Evolutionary conservation across 1,140 invertebrate genomes (phyloP).

Genomic region (Solenopsis invicta): DNA sequence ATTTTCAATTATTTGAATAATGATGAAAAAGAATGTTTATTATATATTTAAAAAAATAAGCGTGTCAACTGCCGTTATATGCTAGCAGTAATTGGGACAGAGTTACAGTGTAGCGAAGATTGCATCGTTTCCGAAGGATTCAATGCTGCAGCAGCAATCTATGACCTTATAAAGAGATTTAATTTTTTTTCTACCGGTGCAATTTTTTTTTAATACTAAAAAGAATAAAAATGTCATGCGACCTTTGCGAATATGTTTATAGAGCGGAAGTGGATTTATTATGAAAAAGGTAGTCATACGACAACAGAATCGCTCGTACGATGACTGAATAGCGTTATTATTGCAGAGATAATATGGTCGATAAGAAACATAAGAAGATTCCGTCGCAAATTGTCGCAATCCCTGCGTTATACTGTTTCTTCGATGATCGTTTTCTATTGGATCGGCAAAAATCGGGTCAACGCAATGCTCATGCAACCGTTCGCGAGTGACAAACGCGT

Average conservation of each 20-base stretch:
- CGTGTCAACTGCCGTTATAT: no score
- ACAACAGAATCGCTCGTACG: neutral
- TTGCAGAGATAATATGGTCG: neutral
- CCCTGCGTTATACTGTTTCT: neutral
- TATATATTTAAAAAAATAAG: no score
- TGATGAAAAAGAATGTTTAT: no score
- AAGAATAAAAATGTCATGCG: neutral
- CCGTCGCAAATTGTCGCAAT: constrained; percentile 9
- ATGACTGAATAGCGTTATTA: neutral
- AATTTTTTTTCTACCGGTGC: neutral
- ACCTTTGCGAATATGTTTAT: neutral
- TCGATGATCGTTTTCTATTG: neutral
- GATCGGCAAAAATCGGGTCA: constrained; percentile 6
- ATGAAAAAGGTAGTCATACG: neutral
- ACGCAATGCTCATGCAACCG: constrained; percentile 32
- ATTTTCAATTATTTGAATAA: no score
- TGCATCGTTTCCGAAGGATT: neutral
- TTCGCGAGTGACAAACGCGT: constrained; percentile 18
- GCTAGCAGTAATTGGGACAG: no score
- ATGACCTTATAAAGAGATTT: neutral
- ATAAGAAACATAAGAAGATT: neutral
- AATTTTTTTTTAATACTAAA: neutral
- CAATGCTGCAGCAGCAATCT: neutral
- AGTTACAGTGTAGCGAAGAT: neutral
- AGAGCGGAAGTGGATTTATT: neutral